These are phyloP conservation scores for Habropoda laboriosa DNA, from an alignment of 1,140 invertebrate species.

Conservation along the genomic window DNA sequence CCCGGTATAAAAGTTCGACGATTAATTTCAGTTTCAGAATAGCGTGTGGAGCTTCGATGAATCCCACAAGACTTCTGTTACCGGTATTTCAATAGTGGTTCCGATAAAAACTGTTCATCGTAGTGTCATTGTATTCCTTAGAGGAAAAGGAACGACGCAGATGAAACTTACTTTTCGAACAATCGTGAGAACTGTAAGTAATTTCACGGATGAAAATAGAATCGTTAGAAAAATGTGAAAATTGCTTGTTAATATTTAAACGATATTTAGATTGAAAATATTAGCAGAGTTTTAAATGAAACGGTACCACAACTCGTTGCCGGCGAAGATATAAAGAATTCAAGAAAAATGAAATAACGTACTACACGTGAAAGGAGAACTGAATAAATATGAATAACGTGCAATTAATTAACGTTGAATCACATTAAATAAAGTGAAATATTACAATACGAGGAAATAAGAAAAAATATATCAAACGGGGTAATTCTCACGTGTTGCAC, in stretches of 20 bases:
- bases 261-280: no score
- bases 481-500: constrained; percentile 9
- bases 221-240: no score
- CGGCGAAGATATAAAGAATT: not conserved
- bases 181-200: no score
- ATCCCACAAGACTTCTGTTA: not conserved
- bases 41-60: no score
- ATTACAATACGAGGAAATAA: constrained; percentile 1
- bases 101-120: not conserved
- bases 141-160: not conserved
- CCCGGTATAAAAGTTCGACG: constrained; percentile 3
- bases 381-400: not conserved
- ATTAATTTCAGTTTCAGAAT: not conserved
- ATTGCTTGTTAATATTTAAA: no score
- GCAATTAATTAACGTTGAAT: not conserved
- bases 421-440: no score
- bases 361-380: no score
- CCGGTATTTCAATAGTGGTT: not conserved
- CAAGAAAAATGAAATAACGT: not conserved
- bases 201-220: no score
- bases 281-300: no score
- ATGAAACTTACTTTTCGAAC: not conserved
- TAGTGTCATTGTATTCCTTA: not conserved
- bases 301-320: no score
- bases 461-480: not conserved